These are phyloP conservation scores for Tipula helvola DNA, from an alignment of 2,888 invertebrate species.

Conservation along the genomic window DNA sequence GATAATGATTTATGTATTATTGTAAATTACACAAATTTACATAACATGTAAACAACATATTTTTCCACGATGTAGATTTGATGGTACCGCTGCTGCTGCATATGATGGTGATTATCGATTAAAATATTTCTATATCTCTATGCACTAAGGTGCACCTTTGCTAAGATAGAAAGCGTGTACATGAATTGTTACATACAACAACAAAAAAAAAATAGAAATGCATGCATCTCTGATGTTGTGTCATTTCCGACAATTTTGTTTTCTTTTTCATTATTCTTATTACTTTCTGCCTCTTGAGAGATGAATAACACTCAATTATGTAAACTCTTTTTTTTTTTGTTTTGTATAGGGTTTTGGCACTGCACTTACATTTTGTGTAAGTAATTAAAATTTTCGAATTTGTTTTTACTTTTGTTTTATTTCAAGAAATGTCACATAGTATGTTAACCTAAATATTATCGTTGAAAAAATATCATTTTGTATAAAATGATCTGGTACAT, in stretches of 20 bases:
- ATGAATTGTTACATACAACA: neutral
- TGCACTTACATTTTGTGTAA: neutral
- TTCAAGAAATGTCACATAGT: neutral
- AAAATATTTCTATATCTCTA: neutral
- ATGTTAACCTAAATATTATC: neutral
- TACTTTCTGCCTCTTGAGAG: neutral
- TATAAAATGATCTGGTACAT: neutral
- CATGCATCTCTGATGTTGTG: neutral
- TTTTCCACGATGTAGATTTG: neutral
- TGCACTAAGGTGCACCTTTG: neutral
- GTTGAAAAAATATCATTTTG: neutral
- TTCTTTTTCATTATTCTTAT: neutral
- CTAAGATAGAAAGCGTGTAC: neutral
- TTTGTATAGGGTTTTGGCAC: neutral
- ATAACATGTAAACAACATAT: conserved; percentile 4
- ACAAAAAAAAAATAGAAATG: neutral
- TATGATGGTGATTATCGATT: neutral
- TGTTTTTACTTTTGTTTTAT: neutral
- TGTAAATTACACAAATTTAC: neutral
- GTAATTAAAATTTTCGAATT: neutral
- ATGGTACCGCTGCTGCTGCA: neutral
- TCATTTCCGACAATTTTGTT: neutral
- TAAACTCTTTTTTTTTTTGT: neutral
- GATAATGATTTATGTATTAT: conserved; percentile 4
- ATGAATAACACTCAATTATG: neutral